These are phyloP conservation scores for Agelaius tricolor DNA, from an alignment of 2,113 vertebrate genomes.

Conservation along the genomic window DNA sequence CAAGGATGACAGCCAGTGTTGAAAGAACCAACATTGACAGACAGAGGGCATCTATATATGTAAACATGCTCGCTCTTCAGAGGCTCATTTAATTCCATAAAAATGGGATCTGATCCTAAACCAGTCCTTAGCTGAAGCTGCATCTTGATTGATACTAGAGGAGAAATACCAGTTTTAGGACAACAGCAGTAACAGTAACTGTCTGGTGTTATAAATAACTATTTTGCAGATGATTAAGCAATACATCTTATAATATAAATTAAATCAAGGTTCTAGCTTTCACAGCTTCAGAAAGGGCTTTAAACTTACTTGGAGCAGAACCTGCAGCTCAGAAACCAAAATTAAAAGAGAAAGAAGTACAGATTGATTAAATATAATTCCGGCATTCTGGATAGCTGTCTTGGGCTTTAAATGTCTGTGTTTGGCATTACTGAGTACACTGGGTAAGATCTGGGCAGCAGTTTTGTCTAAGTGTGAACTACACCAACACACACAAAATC, in stretches of 20 bases:
- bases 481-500: not conserved
- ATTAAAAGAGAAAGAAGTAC: not conserved
- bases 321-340: not conserved
- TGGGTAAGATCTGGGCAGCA: not conserved
- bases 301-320: not conserved
- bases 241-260: not conserved
- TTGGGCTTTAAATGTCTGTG: not conserved
- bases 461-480: not conserved
- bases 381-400: not conserved
- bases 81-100: not conserved
- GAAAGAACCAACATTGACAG: not conserved
- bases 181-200: not conserved
- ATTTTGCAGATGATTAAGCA: not conserved
- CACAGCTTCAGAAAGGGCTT: not conserved
- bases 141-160: not conserved
- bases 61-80: not conserved
- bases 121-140: not conserved
- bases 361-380: not conserved
- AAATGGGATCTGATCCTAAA: not conserved
- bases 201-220: not conserved
- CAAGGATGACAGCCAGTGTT: not conserved
- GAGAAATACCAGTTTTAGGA: not conserved
- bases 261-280: not conserved
- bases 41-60: not conserved
- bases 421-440: not conserved